These are phyloP conservation scores for Chelmon rostratus DNA, from an alignment of 2,797 vertebrate genomes.

Conservation along the genomic window DNA sequence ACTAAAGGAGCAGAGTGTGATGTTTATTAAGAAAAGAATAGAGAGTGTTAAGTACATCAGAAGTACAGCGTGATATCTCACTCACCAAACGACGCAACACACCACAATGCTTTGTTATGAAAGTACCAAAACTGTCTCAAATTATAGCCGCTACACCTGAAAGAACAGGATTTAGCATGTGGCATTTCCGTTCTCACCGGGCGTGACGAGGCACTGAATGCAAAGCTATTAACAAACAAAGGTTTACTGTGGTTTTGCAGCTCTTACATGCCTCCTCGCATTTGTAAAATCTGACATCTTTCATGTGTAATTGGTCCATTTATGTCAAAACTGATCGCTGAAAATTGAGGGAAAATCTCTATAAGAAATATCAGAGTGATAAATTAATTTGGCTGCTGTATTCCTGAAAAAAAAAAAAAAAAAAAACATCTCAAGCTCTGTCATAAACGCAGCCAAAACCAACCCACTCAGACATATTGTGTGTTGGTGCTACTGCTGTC, in stretches of 20 bases:
- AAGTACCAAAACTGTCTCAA: background rate
- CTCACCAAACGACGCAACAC: background rate
- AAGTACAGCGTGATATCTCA: constrained; percentile 7
- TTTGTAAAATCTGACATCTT: background rate
- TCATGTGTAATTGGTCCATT: background rate
- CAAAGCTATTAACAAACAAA: background rate
- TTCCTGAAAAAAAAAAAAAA: constrained; percentile 9
- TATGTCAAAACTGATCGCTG: background rate
- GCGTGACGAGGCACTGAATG: background rate
- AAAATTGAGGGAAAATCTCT: background rate
- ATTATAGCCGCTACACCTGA: background rate
- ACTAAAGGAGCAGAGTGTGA: background rate
- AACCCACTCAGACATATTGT: constrained; percentile 32
- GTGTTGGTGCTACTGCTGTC: constrained; percentile 20
- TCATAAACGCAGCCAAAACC: constrained; percentile 18
- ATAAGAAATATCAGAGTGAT: background rate
- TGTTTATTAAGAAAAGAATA: constrained; percentile 6
- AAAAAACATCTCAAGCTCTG: background rate
- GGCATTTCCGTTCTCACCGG: background rate
- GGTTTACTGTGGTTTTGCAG: background rate
- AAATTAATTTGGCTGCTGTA: background rate
- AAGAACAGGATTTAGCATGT: background rate
- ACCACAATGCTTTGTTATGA: background rate
- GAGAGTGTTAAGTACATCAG: background rate
- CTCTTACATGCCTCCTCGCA: background rate